Base-by-base conservation (phyloP, 2,797 vertebrate genomes). In the Clangula hyemalis region DNA sequence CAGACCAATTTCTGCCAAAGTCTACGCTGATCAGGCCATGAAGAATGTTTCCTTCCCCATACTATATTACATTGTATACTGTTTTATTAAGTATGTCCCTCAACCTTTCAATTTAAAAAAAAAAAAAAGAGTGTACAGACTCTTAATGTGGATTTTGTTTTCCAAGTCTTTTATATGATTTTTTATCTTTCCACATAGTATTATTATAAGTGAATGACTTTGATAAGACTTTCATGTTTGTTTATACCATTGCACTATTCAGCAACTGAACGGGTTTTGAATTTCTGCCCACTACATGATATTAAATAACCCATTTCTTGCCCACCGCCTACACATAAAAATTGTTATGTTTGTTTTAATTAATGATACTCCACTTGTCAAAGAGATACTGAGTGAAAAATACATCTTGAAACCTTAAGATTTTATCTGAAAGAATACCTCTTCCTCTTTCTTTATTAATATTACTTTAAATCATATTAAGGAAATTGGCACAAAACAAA, bases 261-360 rank as follows among this genome's bases (percentile, higher is more conserved):
- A 94, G 78, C 89, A 96, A 94, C 70, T 15, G 49, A 96, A 95
- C 85, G 95, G 87, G 70, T 94, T 98, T 97, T 97, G 96, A 98
- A 97, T 98, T 96, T 94, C 96, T 97, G 95, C 97, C 97, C 93
- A 96, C 93, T 80, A 43, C 71, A 71, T 95, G 91, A 68, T 97
- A 97, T 96, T 96, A 97, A 98, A 96, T 97, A 98, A 97, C 94
- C 93, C 93, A 28, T 86, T 96, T 97, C 89, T 95, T 98, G 94
- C 95, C 96, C 81, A 36, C 88, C 43, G 20, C 97, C 97, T 94
- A 98, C 97, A 94, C 76, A 21, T 94, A 94, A 96, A 95, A 97
- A 66, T 84, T 51, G 39, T 81, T 89, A 39, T 62, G 32, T 69
- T 92, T 89, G 74, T 93, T 95, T 92, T 60, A 88, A 94, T 95